Percentiles rank a stretch among this genome's conserved stretches.
Conservation (phyloP, 2,797 vertebrate genomes). For the Tamandua tetradactyla region DNA sequence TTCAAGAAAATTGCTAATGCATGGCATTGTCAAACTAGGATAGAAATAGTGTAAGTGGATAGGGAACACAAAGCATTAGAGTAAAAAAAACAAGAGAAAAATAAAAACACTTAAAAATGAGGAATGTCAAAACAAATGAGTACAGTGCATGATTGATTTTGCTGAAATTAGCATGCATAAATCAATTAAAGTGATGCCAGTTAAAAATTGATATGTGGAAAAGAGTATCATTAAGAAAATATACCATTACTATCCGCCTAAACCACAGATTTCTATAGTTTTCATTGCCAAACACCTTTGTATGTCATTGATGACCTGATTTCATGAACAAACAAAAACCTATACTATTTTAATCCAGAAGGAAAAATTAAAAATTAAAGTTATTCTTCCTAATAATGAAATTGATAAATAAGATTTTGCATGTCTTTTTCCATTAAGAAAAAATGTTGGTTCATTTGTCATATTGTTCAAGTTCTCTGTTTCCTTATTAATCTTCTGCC, state of each 20-base stretch:
- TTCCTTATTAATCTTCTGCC: too few species aligned
- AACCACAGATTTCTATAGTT: neutral
- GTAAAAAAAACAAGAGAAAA: neutral
- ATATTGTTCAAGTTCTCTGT: too few species aligned
- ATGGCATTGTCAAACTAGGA: too few species aligned
- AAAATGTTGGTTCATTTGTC: neutral
- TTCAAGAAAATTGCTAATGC: neutral
- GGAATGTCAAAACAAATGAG: neutral
- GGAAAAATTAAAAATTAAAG: neutral
- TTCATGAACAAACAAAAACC: neutral
- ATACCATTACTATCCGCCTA: neutral
- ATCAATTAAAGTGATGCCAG: neutral
- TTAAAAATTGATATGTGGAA: neutral
- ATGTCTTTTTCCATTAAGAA: neutral
- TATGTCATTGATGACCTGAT: neutral
- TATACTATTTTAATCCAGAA: neutral
- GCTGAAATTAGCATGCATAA: neutral
- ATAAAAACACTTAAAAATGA: neutral
- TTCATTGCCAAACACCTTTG: neutral
- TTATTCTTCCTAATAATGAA: neutral
- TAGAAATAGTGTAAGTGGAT: neutral
- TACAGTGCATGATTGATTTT: neutral
- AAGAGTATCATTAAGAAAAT: neutral
- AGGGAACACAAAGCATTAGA: neutral
- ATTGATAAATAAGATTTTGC: neutral